Base-by-base conservation (phyloP, 2,797 vertebrate species). In the Eulemur rubriventer region DNA sequence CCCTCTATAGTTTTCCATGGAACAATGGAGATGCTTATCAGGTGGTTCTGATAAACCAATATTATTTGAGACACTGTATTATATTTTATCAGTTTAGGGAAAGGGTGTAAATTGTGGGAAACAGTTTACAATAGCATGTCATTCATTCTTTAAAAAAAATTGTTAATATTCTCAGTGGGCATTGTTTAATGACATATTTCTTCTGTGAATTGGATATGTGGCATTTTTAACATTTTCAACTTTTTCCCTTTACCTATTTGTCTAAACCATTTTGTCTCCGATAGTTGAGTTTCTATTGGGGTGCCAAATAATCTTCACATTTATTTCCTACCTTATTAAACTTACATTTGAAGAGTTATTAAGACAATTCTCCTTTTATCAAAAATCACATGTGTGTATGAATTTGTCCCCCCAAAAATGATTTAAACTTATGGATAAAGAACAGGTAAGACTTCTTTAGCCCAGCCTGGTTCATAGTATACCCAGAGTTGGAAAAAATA, bases 401-500 rank as follows among this genome's bases (percentile, higher is more conserved):
- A 69, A 30, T 48, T 67, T 50, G 52, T 8, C 26, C 11, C 1
- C 33, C 16, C 2, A 38, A 28, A 94, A 76, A 16, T 50, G 6
- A 76, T 50, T 52, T 94, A 55, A 83, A 59, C 10, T 35, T 48
- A 50, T 69, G n/a, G 26, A 76, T 12, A n/a, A 18, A 79, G 48
- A 80, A 33, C n/a, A 75, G 46, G 30, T 61, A 75, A 24, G 14
- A 18, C 17, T 26, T 75, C 61, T 82, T 52, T 69, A 76, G 13
- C 22, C 4, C 35, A 14, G 46, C 24, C 43, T 52, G 50, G 16
- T 41, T 28, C 48, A 41, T 72, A 65, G 65, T 67, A 92, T 86
- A 52, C 50, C 75, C 41, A 91, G 96, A 97, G 80, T 97, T 96
- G 97, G 78, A 96, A 95, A 98, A 78, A 98, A 97, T 89, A 97